Evolutionary conservation across 2,113 vertebrate genomes (phyloP).

Genomic region (Rhombomys opimus): DNA sequence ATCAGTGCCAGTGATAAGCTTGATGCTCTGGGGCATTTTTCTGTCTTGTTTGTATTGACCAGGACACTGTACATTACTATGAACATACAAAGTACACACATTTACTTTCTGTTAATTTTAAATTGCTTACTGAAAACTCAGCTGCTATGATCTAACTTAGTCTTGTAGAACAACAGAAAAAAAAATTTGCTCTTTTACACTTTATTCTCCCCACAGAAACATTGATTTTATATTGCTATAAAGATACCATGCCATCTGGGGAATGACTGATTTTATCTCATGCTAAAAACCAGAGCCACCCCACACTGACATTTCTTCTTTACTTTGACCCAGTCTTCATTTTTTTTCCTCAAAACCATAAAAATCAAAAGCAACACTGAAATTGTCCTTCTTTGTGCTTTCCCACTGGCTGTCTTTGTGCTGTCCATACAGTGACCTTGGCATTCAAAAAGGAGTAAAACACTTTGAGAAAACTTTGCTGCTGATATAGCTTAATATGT

Average conservation of each 20-base stretch:
- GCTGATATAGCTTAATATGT: not conserved
- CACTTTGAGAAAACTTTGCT: conserved; percentile 61
- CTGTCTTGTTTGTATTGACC: not conserved
- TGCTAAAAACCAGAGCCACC: conserved; percentile 65
- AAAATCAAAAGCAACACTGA: conserved; percentile 65
- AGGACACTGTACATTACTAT: not conserved
- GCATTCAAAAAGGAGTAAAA: conserved; percentile 62
- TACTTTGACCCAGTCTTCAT: conserved; percentile 49
- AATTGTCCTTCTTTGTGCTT: conserved; percentile 48
- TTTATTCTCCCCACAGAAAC: conserved; percentile 20
- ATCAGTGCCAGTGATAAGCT: not conserved
- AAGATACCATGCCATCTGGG: conserved; percentile 53
- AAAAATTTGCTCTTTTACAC: conserved; percentile 17
- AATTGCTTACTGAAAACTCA: conserved; percentile 13
- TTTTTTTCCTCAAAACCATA: conserved; percentile 53
- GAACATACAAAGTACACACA: not conserved
- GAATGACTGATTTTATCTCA: conserved; percentile 59
- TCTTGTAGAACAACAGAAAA: not conserved
- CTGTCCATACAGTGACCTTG: conserved; percentile 71
- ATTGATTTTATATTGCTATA: conserved; percentile 58
- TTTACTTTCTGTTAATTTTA: conserved; percentile 27
- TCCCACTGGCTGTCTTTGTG: conserved; percentile 31
- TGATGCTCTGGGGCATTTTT: not conserved
- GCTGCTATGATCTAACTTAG: not conserved
- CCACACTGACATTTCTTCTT: conserved; percentile 68